Base-by-base conservation (phyloP, 2,797 vertebrate species). In the Sparidentex hasta region DNA sequence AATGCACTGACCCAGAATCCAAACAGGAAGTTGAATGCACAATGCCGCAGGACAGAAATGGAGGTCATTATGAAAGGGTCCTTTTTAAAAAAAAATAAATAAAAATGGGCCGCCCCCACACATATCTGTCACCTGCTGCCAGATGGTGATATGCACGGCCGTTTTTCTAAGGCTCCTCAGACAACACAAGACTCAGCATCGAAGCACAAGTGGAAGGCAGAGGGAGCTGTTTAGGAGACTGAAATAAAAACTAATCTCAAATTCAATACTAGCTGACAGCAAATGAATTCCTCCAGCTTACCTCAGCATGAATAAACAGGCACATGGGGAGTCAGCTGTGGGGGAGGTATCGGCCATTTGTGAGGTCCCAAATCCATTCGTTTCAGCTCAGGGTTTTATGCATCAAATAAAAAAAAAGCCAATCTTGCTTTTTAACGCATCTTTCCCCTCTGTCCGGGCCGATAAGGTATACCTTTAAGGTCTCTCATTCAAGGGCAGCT, bases 201-300 rank as follows among this genome's bases (percentile, higher is more conserved):
- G 59, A 58, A 64, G 83, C 84, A 74, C 58, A 64, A 84, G 89
- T 78, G 80, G 84, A 88, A 90, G 71, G 89, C 85, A 89, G 82
- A 89, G 86, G 86, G 87, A 89, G 90, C 93, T 93, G 95, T 96
- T 96, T 96, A 93, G 95, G 94, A 93, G 94, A 90, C 93, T 94
- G 94, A 97, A 97, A 97, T 96, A 97, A 97, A 97, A 96, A 96
- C 95, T 95, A 92, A 97, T 97, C 96, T 97, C 95, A 95, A 96
- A 97, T 97, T 96, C 97, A 97, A 96, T 95, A 96, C 95, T 93
- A 91, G 95, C 96, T 96, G 97, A 97, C 96, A 96, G 96, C 96
- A 95, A 96, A 97, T 96, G 96, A 96, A 96, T 97, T 96, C 94
- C 93, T 95, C 92, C 94, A 96, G 96, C 96, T 97, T 97, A 97